Base-by-base conservation (phyloP, 2,888 invertebrate species). In the Drosophila nr. perissopoda region DNA sequence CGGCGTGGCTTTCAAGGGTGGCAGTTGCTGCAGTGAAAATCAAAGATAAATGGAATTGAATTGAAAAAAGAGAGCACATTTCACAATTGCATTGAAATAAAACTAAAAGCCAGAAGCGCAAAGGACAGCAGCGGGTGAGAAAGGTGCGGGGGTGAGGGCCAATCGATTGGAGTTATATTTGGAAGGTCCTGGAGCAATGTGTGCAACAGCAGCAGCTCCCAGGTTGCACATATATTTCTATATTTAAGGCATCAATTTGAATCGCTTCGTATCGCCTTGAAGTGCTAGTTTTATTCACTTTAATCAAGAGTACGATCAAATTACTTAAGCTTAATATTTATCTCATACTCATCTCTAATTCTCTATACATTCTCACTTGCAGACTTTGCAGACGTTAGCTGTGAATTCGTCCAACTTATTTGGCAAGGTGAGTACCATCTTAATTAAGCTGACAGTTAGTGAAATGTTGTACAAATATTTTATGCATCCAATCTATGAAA, bases 1-100 rank as follows among this genome's bases (percentile, higher is more conserved):
- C 2, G 25, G 1, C 13, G 7, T 1, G 45, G 1, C 7, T 7
- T 29, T 49, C 59, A 13, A 42, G 13, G 25, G 66, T 40, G 40
- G 31, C 54, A 25, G 56, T 21, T 57, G 64, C 52, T 34, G 58
- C 71, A 69, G 69, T 68, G 63, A 72, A 76, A 80, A 85, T 89
- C 89, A 85, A 89, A 87, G 86, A 87, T 87, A 89, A 85, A 87
- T 85, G 80, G 83, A 89, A 88, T 86, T 71, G 78, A 74, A 82
- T 77, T 78, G 77, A 76, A 76, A 69, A 66, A 62, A 67, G 29
- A 65, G 61, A 84, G 79, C 67, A 82, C 73, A 76, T 68, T 85
- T 80, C 72, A 63, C 78, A 80, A 80, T 88, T 86, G 88, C 88
- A 76, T 54, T 61, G 74, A 73, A 88, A 87, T 83, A 80, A 87